Conservation (phyloP, 2,888 invertebrate species). For the Timema cristinae region DNA sequence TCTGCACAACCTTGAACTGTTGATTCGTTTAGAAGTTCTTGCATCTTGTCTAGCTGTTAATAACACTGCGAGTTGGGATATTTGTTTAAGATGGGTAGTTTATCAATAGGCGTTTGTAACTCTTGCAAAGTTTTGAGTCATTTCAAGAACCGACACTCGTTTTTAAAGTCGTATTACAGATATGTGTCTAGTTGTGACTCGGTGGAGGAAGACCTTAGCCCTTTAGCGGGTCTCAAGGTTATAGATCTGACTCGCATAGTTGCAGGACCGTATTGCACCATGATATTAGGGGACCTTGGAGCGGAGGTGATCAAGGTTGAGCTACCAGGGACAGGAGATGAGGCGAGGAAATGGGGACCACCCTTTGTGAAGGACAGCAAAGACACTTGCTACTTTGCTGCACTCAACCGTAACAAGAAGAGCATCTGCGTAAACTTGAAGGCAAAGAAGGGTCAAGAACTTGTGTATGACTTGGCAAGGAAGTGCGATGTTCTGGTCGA, state of each 20-base stretch:
- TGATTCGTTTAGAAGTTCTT: too few relatives aligned
- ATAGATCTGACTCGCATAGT: conserved; percentile 82
- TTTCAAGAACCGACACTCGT: too few relatives aligned
- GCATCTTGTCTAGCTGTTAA: too few relatives aligned
- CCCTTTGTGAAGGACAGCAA: conserved; percentile 65
- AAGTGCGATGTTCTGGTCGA: conserved; percentile 87
- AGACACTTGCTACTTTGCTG: conserved; percentile 77
- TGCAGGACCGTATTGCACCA: conserved; percentile 92
- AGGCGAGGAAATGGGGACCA: conserved; percentile 90
- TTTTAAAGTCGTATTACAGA: too few relatives aligned
- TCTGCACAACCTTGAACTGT: too few relatives aligned
- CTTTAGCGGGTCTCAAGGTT: conserved; percentile 58
- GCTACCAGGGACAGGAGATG: conserved; percentile 76
- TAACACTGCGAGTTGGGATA: too few relatives aligned
- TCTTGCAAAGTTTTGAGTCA: too few relatives aligned
- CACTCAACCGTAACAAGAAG: conserved; percentile 92
- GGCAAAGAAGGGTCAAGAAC: conserved; percentile 55
- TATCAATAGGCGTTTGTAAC: too few relatives aligned
- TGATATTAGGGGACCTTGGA: conserved; percentile 89
- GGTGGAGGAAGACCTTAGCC: neutral
- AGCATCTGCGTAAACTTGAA: conserved; percentile 87
- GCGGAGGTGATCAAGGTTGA: conserved; percentile 93
- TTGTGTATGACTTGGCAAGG: conserved; percentile 67
- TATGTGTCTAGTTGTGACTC: too few relatives aligned
- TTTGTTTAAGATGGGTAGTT: too few relatives aligned